Base-by-base conservation (phyloP, 2,113 vertebrate genomes). In the Lonchura striata region DNA sequence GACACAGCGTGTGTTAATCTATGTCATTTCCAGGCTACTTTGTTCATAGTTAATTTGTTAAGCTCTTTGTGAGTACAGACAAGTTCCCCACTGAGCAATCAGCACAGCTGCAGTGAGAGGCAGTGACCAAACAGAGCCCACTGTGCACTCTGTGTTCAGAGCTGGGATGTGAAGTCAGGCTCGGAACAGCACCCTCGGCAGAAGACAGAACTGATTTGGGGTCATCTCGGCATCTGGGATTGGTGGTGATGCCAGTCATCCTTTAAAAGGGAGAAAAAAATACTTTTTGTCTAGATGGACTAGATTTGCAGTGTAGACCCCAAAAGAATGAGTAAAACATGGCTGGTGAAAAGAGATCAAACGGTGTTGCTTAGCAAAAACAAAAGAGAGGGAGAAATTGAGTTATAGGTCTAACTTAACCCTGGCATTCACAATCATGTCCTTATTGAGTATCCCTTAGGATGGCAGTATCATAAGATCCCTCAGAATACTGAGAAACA, bases 21-120 rank as follows among this genome's bases (percentile, higher is more conserved):
- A 37, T 86, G 96, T 95, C 19, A 7, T 69, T 74, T 97, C 93
- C 90, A 95, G 78, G 88, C 19, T 61, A 96, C 94, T 97, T 97
- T 97, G 97, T 96, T 97, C 95, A 24, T 97, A 97, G 97, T 97
- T 96, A 98, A 97, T 98, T 97, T 98, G 97, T 96, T 94, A 96
- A 96, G 96, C 96, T 98, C 97, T 96, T 97, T 96, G 81, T 88
- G 90, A 95, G 92, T 97, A 76, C 75, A 96, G 96, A 94, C 86
- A 5, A 18, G 90, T 94, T 94, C 96, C 97, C 95, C 82, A 63
- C 97, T 95, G 97, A 96, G 97, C 82, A 25, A 63, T 94, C 92
- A 3, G 94, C 82, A 76, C 96, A 97, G 97, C 97, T 97, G 97
- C 6, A 24, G 64, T 44, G 31, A 77, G 61, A 91, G 54, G 24